Evolutionary conservation across 1,140 invertebrate species (phyloP).

Genomic region (Campodea augens): DNA sequence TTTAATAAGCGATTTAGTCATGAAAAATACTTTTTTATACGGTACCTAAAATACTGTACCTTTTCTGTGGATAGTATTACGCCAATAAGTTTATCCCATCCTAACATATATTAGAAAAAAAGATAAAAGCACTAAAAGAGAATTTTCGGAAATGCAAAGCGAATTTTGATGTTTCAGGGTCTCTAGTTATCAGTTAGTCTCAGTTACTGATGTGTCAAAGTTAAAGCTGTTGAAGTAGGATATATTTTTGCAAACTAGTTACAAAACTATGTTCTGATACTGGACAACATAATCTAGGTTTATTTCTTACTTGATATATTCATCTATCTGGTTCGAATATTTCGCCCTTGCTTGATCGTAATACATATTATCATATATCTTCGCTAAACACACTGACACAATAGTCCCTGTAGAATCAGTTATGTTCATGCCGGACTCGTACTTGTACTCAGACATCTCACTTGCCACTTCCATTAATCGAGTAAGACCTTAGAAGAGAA

Average conservation of each 20-base stretch:
- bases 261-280: not conserved
- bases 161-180: too few species aligned
- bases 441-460: conserved; percentile 71
- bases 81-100: too few species aligned
- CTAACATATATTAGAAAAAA: too few species aligned
- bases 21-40: too few species aligned
- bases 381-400: conserved; percentile 64
- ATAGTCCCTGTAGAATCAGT: conserved; percentile 70
- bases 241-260: not conserved
- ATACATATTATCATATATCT: conserved; percentile 86
- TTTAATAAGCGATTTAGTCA: too few species aligned
- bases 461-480: conserved; percentile 71
- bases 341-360: conserved; percentile 62
- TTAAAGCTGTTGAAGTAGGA: conserved; percentile 1
- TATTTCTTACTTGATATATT: conserved; percentile 51
- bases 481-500: conserved; percentile 29
- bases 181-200: too few species aligned
- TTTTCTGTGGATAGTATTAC: too few species aligned
- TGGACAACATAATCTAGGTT: not conserved
- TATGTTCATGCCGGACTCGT: conserved; percentile 76
- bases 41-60: too few species aligned
- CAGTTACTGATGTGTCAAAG: too few species aligned
- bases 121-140: too few species aligned
- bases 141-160: too few species aligned
- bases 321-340: conserved; percentile 60